Conservation (phyloP, 1,140 invertebrate species). For the Philotrypesis tridentata region DNA sequence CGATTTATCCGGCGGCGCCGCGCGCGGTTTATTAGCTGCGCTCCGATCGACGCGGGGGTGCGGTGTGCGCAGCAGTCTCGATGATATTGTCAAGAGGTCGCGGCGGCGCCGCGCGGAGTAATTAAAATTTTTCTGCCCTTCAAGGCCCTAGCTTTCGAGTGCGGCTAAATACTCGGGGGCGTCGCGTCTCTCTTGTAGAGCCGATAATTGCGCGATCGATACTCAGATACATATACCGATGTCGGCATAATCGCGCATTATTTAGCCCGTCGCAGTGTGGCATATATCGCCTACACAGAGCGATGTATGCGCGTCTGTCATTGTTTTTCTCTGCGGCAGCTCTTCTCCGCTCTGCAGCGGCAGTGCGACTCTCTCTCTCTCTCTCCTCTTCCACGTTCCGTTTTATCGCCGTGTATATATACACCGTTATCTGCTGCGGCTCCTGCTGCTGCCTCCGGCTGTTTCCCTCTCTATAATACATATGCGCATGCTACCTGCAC, state of each 20-base stretch:
- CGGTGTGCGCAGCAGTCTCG: not conserved
- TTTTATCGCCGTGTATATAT: slow-evolving; percentile 45
- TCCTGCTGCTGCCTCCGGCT: not conserved
- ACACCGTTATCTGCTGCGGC: slow-evolving; percentile 44
- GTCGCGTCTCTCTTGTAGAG: not conserved
- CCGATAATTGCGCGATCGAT: slow-evolving; percentile 37
- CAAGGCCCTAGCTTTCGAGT: not conserved
- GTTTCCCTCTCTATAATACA: not conserved
- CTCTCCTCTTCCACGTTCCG: slow-evolving; percentile 16
- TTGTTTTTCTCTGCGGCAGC: not conserved
- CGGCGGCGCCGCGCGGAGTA: slow-evolving; percentile 6
- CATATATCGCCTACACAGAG: not conserved
- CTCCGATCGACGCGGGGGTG: not conserved
- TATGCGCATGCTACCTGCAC: not conserved
- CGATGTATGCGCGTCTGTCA: not conserved
- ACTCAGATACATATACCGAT: not conserved
- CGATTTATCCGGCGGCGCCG: slow-evolving; percentile 13
- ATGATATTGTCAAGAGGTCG: slow-evolving; percentile 31
- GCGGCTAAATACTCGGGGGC: not conserved
- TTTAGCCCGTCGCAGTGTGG: slow-evolving; percentile 6
- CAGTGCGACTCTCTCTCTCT: no score
- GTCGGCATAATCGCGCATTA: slow-evolving; percentile 15
- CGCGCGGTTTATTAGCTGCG: slow-evolving; percentile 26
- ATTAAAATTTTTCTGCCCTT: slow-evolving; percentile 37
- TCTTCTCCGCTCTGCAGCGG: no score